Evolutionary conservation across 2,113 vertebrate species (phyloP), one percentile per base, ranked within the genome.

Genomic region (Euleptes europaea): DNA sequence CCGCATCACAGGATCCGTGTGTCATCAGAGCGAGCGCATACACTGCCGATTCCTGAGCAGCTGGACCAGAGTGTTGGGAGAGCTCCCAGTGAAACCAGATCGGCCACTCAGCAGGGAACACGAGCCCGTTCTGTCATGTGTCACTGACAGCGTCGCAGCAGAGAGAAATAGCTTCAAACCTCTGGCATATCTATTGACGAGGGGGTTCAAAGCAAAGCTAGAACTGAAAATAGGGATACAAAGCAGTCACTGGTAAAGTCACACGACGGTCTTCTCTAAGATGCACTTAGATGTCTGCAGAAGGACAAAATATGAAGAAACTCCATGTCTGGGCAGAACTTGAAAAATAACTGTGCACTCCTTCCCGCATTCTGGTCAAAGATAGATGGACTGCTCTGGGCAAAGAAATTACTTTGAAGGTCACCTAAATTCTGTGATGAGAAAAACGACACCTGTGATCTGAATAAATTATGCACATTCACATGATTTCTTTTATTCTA

Each of bases 141-240:
- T 54, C 66, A 3, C 1, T 70, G 91, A 75, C 89, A 93, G 91
- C 90, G 92, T 91, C 92, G 93, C 88, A 87, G 90, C 91, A 81
- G 90, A 92, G 88, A 92, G 88, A 91, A 88, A 92, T 89, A 88
- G 85, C 90, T 93, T 94, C 91, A 85, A 93, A 94, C 92, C 78
- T 87, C 89, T 91, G 87, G 86, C 84, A 92, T 88, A 87, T 94
- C 93, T 95, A 93, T 94, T 94, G 94, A 94, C 92, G 93, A 92
- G 88, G 71, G 85, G 90, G 93, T 90, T 91, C 57, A 94, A 92
- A 93, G 88, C 84, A 88, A 84, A 85, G 83, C 83, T 83, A 91
- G 88, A 89, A 93, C 88, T 91, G 90, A 93, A 92, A 90, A 84
- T 91, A 84, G 92, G 92, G 89, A 88, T 88, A 89, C 72, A 93